Evolutionary conservation across 2,797 vertebrate species (phyloP), one percentile per base, ranked within the genome.

Genomic region (Oryzias dopingdopingensis): DNA sequence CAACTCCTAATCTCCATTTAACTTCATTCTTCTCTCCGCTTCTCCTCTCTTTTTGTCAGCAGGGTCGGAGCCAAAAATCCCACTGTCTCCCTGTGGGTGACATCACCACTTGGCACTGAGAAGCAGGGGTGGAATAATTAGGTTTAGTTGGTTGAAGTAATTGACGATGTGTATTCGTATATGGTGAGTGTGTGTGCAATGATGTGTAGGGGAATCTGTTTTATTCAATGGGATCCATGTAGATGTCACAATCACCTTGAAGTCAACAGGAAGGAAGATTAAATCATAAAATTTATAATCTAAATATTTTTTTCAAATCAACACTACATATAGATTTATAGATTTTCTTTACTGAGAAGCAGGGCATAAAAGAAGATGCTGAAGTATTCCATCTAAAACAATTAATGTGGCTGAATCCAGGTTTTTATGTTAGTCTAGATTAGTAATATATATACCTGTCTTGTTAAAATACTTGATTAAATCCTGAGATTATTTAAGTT

Each of bases 81-180:
- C 75, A 77, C 80, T 81, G 78, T 83, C 75, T 84, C 83, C 82
- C 58, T 65, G 72, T 76, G 82, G 79, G 79, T 92, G 91, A 93
- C 91, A 90, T 92, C 92, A 92, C 84, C 78, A 55, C 74, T 84
- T 91, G 89, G 91, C 90, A 88, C 66, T 49, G 60, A 68, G 68
- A 80, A 72, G 69, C 74, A 57, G 67, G 71, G 70, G 80, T 67
- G 74, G 83, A 86, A 86, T 91, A 92, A 91, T 91, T 89, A 83
- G 86, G 86, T 86, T 89, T 83, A 85, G 82, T 82, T 85, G 84
- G 78, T 71, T 79, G 85, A 79, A 79, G 82, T 80, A 67, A 75
- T 59, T 29, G 68, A 70, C 69, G 75, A 60, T 80, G 61, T 74
- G 68, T 67, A 56, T 65, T 47, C 52, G 57, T 62, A 49, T 32